Evolutionary conservation across 2,797 vertebrate genomes (phyloP).

Genomic region (Chloroceryle amazona): DNA sequence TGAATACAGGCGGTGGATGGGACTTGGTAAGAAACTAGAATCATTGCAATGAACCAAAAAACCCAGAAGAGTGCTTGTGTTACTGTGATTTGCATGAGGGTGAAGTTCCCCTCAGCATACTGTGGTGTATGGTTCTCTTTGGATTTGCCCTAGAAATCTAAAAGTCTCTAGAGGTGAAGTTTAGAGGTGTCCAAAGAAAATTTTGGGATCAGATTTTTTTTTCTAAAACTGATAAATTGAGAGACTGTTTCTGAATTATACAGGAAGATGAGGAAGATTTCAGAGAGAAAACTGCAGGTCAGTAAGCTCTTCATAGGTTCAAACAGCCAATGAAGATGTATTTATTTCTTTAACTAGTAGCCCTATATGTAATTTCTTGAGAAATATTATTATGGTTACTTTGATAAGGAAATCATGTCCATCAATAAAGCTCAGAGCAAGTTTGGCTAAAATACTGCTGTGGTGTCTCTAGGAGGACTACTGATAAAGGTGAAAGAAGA

Average conservation of each 20-base stretch:
- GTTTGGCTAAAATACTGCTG: not conserved
- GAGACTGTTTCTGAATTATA: not conserved
- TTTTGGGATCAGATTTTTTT: not conserved
- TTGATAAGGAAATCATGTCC: not conserved
- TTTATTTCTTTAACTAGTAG: not conserved
- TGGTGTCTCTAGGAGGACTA: not conserved
- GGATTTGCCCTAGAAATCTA: not conserved
- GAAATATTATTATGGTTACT: not conserved
- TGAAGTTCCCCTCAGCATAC: not conserved
- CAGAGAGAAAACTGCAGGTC: not conserved
- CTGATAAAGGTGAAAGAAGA: not conserved
- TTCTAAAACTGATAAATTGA: not conserved
- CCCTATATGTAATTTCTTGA: not conserved
- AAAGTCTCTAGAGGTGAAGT: not conserved
- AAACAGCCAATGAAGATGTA: not conserved
- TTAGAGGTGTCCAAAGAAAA: not conserved
- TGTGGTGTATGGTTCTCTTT: not conserved
- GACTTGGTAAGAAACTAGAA: not conserved
- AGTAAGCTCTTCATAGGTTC: not conserved
- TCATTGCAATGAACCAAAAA: not conserved
- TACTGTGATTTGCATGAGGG: not conserved
- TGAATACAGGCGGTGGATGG: not conserved
- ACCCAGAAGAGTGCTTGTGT: not conserved
- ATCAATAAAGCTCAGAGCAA: not conserved
- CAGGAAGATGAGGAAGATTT: not conserved